Evolutionary conservation across 2,888 invertebrate species (phyloP), one percentile per base, ranked within the genome.

Genomic region (Drosophila fulvimacula): DNA sequence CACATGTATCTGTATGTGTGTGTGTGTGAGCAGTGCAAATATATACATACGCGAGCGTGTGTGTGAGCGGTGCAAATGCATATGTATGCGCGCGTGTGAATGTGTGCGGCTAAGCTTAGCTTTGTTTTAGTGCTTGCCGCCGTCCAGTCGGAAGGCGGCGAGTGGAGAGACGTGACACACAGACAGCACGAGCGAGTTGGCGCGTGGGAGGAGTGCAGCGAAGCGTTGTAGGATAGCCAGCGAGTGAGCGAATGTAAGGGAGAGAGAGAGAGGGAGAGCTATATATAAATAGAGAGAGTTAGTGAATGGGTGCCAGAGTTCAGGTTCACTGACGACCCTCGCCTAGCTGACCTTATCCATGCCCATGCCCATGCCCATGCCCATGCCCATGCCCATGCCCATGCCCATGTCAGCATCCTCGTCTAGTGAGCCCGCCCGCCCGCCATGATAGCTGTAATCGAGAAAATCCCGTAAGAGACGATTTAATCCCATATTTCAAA

Each of bases 401-500:
- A 56, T 9, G 52, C 46, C 51, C 55, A 56, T 21, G 51, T 34
- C 51, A 51, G 51, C 51, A 32, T 51, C 34, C 51, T 34, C 49
- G 49, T 34, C 24, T 15, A 10, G 27, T 4, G 6, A 7, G 32
- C 19, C 17, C 21, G 17, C 34, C 36, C 39, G 39, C 55, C 61
- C 58, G 27, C 56, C 83, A 85, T 88, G 84, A 85, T 88, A 90
- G 89, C 89, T 90, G 87, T 90, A 89, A 91, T 91, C 89, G 83
- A 79, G 84, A 82, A 89, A 90, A 90, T 90, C 91, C 90, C 90
- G 82, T 82, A 88, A 84, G 89, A 90, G 90, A 91, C 88, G 90
- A 90, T 90, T 90, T 91, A 90, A 91, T 91, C 89, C 90, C 89
- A 89, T 89, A 89, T 90, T 91, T 89, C 89, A 90, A 89, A 91